Evolutionary conservation across 2,113 vertebrate genomes (phyloP).

Genomic region (Hucho hucho): DNA sequence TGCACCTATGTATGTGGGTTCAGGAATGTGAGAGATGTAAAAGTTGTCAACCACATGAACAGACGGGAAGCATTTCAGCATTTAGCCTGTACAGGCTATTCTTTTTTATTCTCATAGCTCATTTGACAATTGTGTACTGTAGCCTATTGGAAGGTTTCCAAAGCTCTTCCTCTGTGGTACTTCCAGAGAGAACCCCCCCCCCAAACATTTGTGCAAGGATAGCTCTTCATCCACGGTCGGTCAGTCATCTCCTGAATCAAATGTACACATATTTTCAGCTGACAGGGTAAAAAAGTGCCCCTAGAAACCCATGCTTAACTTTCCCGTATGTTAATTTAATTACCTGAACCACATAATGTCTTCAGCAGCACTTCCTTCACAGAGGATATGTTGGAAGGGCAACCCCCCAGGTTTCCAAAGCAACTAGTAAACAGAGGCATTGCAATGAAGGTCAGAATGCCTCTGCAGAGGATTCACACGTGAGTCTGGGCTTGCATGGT

Average conservation of each 20-base stretch:
- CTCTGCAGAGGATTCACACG: not conserved
- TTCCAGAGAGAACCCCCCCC: not conserved
- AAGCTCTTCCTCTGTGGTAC: not conserved
- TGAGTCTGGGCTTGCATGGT: not conserved
- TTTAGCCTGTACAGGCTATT: not conserved
- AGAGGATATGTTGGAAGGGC: not conserved
- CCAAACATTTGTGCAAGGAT: too few relatives aligned
- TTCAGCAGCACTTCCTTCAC: not conserved
- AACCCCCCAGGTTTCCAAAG: not conserved
- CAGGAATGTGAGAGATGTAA: too few relatives aligned
- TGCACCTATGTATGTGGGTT: too few relatives aligned
- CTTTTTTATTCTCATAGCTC: not conserved
- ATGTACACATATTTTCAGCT: not conserved
- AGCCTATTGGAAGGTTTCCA: not conserved
- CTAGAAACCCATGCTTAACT: not conserved
- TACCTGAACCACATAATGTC: not conserved
- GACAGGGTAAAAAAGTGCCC: not conserved
- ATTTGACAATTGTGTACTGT: not conserved
- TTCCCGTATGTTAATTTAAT: not conserved
- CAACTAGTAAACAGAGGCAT: not conserved
- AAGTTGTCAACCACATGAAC: too few relatives aligned
- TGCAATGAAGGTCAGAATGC: not conserved
- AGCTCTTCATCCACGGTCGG: not conserved
- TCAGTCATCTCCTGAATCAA: not conserved
- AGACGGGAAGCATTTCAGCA: too few relatives aligned